phyloP scores from a whole-genome alignment of 2,888 invertebrate species.

The Heliconius sara region DNA sequence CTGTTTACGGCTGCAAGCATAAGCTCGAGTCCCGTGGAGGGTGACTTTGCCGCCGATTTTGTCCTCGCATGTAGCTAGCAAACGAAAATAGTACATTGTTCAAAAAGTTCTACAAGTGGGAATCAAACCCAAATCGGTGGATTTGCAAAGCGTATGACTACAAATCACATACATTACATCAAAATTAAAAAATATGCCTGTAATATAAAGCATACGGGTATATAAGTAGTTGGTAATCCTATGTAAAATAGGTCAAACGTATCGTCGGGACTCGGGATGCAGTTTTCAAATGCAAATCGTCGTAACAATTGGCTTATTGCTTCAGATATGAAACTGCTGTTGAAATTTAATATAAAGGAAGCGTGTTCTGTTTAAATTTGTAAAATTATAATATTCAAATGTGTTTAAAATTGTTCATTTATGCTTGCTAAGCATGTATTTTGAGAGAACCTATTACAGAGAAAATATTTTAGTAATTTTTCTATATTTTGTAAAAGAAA shows the following conservation, averaged over 20 bases:
- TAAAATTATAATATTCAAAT: slow-evolving; percentile 24
- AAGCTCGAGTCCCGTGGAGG: too few species aligned
- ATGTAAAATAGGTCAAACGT: slow-evolving; percentile 26
- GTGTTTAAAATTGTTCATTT: neutral
- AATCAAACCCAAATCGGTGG: neutral
- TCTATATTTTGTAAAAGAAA: too few species aligned
- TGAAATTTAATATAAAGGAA: slow-evolving; percentile 24
- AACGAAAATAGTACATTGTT: neutral
- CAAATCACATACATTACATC: neutral
- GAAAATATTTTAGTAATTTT: neutral
- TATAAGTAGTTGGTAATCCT: slow-evolving; percentile 7
- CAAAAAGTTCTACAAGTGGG: neutral
- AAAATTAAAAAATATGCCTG: neutral
- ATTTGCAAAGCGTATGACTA: too few species aligned
- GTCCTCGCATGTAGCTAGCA: neutral
- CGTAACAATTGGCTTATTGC: slow-evolving; percentile 33
- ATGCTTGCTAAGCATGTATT: neutral
- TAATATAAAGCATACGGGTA: neutral
- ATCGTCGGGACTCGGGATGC: slow-evolving; percentile 21
- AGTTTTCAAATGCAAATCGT: slow-evolving; percentile 35
- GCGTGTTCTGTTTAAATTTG: slow-evolving; percentile 3
- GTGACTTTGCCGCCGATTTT: too few species aligned
- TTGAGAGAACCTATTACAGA: neutral
- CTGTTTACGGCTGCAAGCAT: too few species aligned
- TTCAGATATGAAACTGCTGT: slow-evolving; percentile 28